Conservation (phyloP, 2,797 vertebrate genomes). For the Sternotherus odoratus region DNA sequence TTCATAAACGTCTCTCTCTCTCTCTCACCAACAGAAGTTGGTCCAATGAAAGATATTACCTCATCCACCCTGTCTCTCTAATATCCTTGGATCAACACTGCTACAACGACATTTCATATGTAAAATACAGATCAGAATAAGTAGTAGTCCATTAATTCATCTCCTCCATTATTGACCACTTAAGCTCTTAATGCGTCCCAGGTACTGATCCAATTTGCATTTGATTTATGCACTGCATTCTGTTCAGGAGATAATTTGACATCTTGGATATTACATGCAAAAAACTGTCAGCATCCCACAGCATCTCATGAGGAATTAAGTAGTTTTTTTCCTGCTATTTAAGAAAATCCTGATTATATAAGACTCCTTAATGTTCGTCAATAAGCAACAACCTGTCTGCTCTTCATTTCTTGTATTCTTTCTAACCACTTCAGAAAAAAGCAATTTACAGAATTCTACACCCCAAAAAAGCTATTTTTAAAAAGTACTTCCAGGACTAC, state of each 20-base stretch:
- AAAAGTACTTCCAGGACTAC: neutral
- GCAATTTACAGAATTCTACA: neutral
- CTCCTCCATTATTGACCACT: neutral
- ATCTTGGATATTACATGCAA: neutral
- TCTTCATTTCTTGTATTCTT: neutral
- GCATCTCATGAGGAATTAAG: neutral
- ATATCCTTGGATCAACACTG: neutral
- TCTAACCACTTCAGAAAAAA: neutral
- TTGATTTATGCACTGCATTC: neutral
- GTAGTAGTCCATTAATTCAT: neutral
- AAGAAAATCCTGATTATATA: neutral
- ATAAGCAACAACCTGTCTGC: neutral
- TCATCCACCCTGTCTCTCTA: neutral
- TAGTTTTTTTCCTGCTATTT: neutral
- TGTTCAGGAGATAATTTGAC: neutral
- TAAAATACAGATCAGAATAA: neutral
- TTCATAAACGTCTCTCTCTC: too few species aligned
- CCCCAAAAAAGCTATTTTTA: neutral
- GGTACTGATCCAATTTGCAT: neutral
- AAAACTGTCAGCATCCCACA: neutral
- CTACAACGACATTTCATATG: neutral
- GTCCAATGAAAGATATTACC: neutral
- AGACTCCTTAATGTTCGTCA: neutral
- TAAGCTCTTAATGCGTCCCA: neutral
- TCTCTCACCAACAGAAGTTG: too few species aligned